A percentile compares a stretch with the other conserved stretches of the same genome.
These are phyloP conservation scores for Phrynosoma blainvillii DNA, from an alignment of 2,113 vertebrate species.

Conservation along the genomic window DNA sequence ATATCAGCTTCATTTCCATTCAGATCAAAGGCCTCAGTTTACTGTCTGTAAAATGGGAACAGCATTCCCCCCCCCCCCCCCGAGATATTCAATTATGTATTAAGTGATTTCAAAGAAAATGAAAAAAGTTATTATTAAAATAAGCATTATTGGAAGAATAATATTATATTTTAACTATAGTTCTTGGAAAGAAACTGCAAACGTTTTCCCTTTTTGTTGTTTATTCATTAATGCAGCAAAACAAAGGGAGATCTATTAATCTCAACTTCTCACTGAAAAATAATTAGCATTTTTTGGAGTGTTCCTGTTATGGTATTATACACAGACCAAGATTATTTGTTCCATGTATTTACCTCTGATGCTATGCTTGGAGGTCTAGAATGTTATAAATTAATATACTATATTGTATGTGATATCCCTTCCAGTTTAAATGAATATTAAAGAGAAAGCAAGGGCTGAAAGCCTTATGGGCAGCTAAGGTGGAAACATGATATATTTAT, in stretches of 20 bases:
- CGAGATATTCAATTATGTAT: background rate
- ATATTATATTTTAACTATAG: constrained; percentile 44
- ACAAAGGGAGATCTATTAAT: constrained; percentile 71
- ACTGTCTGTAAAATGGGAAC: background rate
- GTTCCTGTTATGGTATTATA: constrained; percentile 61
- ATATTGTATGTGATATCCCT: constrained; percentile 18
- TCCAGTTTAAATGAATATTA: constrained; percentile 11
- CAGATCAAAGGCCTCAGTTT: background rate
- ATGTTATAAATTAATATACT: constrained; percentile 25
- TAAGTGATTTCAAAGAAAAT: background rate
- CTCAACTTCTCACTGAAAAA: constrained; percentile 65
- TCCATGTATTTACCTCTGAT: constrained; percentile 14
- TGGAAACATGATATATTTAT: background rate
- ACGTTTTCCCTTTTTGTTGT: constrained; percentile 58
- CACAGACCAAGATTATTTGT: constrained; percentile 55
- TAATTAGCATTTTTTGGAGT: constrained; percentile 66
- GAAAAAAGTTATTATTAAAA: background rate
- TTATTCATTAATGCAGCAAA: constrained; percentile 73
- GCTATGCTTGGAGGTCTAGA: constrained; percentile 44
- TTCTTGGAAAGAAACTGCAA: constrained; percentile 57
- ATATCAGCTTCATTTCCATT: background rate
- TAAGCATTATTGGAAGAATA: constrained; percentile 37
- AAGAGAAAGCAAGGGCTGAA: constrained; percentile 25
- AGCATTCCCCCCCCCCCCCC: background rate
- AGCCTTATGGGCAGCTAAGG: background rate